These are phyloP conservation scores for Sphyrna mokarran DNA, from an alignment of 2,113 vertebrate species.

Conservation along the genomic window DNA sequence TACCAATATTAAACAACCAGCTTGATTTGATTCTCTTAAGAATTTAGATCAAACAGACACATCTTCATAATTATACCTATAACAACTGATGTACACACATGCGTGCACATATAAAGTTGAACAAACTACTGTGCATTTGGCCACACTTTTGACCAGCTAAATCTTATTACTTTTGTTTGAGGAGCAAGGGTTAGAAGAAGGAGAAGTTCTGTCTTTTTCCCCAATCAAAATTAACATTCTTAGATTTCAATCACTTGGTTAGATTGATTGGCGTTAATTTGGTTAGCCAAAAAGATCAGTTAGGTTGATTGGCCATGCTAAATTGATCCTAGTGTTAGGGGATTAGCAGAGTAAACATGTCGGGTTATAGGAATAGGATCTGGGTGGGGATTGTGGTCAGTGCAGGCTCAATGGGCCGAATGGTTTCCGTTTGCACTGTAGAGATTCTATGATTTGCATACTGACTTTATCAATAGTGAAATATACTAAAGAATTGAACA, in stretches of 20 bases:
- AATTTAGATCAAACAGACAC: neutral
- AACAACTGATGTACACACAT: neutral
- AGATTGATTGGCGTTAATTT: too few relatives aligned
- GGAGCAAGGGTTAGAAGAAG: neutral
- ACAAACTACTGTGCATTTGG: neutral
- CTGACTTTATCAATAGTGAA: neutral
- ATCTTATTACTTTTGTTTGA: neutral
- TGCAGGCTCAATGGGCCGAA: too few relatives aligned
- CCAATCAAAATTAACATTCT: neutral
- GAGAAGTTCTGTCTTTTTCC: neutral
- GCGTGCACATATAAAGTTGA: neutral
- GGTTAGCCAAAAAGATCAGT: too few relatives aligned
- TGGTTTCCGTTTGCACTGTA: too few relatives aligned
- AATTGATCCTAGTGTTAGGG: too few relatives aligned
- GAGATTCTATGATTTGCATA: neutral
- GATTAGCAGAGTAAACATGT: too few relatives aligned
- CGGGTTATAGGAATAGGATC: too few relatives aligned
- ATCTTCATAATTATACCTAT: neutral
- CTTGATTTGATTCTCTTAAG: neutral
- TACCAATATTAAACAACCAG: neutral
- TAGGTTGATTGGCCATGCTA: too few relatives aligned
- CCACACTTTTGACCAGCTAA: neutral
- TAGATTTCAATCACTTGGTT: neutral
- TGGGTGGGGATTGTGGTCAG: too few relatives aligned
- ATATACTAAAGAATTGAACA: neutral